Evolutionary conservation across 2,797 vertebrate species (phyloP).

Genomic region (Gymnopithys bicolor): DNA sequence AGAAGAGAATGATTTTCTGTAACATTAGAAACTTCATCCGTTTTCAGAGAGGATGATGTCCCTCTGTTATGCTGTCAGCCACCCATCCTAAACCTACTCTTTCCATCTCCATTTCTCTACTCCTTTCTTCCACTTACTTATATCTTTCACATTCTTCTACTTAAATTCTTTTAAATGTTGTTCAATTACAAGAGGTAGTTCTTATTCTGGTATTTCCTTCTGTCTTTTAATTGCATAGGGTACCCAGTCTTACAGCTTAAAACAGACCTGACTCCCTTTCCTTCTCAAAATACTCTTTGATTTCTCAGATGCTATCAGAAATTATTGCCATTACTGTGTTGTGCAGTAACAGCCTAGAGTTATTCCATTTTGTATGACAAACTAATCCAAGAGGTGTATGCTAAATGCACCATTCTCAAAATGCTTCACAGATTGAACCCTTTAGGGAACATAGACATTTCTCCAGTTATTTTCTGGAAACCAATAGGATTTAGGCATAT

Average conservation of each 20-base stretch:
- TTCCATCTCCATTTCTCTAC: neutral
- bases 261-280: neutral
- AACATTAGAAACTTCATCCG: neutral
- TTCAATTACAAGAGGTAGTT: neutral
- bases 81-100: neutral
- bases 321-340: neutral
- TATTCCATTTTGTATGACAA: constrained; percentile 14
- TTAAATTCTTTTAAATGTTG: neutral
- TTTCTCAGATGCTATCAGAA: neutral
- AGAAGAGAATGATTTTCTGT: neutral
- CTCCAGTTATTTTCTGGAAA: constrained; percentile 9
- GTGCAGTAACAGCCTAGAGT: neutral
- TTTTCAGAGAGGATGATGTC: neutral
- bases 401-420: neutral
- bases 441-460: neutral
- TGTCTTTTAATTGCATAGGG: neutral
- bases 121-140: neutral
- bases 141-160: neutral
- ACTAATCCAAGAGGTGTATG: neutral
- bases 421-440: constrained; percentile 12
- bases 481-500: neutral
- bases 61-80: neutral
- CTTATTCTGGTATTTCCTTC: neutral
- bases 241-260: neutral
- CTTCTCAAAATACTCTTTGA: neutral